Conservation (phyloP, 2,888 invertebrate species). For the Agrochola litura region DNA sequence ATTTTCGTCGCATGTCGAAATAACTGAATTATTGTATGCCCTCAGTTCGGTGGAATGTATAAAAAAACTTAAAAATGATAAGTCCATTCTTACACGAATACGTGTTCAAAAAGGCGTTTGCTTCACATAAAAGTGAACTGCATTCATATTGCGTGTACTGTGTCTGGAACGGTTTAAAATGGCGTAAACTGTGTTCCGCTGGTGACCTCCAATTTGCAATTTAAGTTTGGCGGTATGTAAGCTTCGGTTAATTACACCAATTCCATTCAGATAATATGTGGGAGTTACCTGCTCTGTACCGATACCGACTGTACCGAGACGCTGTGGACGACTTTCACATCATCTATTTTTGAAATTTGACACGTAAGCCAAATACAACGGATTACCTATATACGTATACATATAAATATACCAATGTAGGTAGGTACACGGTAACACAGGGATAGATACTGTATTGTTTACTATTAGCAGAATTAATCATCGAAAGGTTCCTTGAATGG, state of each 20-base stretch:
- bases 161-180: slow-evolving; percentile 72
- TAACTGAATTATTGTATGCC: slow-evolving; percentile 26
- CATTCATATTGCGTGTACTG: slow-evolving; percentile 34
- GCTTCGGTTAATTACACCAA: slow-evolving; percentile 50
- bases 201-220: slow-evolving; percentile 57
- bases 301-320: slow-evolving; percentile 36
- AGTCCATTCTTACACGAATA: slow-evolving; percentile 6
- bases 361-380: slow-evolving; percentile 30
- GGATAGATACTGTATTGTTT: slow-evolving; percentile 7
- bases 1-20: slow-evolving; percentile 57
- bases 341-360: slow-evolving; percentile 54
- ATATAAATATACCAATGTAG: not conserved
- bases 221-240: slow-evolving; percentile 38
- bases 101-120: not conserved
- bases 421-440: slow-evolving; percentile 19
- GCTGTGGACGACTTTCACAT: slow-evolving; percentile 45
- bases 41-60: slow-evolving; percentile 2
- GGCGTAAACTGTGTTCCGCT: slow-evolving; percentile 71
- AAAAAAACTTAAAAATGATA: not conserved
- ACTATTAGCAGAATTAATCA: slow-evolving; percentile 5
- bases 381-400: slow-evolving; percentile 23
- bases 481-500: slow-evolving; percentile 22
- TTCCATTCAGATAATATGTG: slow-evolving; percentile 35
- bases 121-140: slow-evolving; percentile 1
- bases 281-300: slow-evolving; percentile 37